These are phyloP conservation scores for Acanthurus leucopareius DNA, from an alignment of 2,797 vertebrate genomes.

Conservation along the genomic window DNA sequence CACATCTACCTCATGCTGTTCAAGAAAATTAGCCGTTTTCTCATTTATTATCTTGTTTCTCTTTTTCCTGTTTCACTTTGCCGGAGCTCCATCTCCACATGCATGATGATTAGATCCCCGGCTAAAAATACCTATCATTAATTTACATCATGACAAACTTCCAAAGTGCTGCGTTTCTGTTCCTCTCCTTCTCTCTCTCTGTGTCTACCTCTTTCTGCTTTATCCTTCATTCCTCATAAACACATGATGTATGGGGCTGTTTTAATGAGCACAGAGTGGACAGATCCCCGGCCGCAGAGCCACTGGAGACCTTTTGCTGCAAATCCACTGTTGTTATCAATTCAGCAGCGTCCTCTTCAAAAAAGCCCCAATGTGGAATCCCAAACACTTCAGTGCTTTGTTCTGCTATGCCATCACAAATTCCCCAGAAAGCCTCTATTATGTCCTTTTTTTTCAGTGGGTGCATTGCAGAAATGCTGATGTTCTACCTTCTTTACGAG, in stretches of 20 bases:
- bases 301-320: conserved; percentile 47
- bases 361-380: conserved; percentile 45
- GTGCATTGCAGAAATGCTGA: conserved; percentile 31
- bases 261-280: conserved; percentile 76
- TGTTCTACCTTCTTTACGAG: conserved; percentile 9
- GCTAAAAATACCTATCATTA: conserved; percentile 79
- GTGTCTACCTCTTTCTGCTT: not conserved
- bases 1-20: conserved; percentile 71
- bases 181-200: not conserved
- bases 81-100: conserved; percentile 46
- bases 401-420: conserved; percentile 36
- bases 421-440: conserved; percentile 49
- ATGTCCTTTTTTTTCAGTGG: conserved; percentile 18
- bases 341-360: conserved; percentile 49
- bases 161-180: conserved; percentile 41
- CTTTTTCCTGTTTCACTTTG: conserved; percentile 45
- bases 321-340: conserved; percentile 57
- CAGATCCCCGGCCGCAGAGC: conserved; percentile 52
- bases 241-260: conserved; percentile 48
- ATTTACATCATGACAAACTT: conserved; percentile 75
- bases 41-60: conserved; percentile 63
- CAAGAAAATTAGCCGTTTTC: conserved; percentile 69
- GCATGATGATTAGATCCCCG: conserved; percentile 69
- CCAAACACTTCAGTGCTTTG: conserved; percentile 59
- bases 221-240: conserved; percentile 51